Conservation (phyloP, 2,113 vertebrate genomes). For the Trematomus loennbergii region DNA sequence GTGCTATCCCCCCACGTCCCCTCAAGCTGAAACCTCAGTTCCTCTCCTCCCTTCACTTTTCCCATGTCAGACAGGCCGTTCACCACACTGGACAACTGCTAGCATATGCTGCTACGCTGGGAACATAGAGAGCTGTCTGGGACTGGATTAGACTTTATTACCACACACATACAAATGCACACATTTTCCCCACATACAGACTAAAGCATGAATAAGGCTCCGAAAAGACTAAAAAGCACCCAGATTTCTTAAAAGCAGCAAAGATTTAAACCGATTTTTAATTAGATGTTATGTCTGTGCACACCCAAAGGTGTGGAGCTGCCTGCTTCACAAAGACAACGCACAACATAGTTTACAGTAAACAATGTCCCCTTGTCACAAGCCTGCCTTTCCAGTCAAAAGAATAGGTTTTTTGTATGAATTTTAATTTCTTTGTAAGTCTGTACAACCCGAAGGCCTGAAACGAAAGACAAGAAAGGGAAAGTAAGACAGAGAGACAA, state of each 20-base stretch:
- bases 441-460: not conserved
- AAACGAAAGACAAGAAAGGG: not conserved
- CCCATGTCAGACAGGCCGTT: slow-evolving; percentile 54
- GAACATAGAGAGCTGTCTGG: slow-evolving; percentile 16
- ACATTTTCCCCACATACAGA: not conserved
- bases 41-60: slow-evolving; percentile 41
- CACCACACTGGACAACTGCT: slow-evolving; percentile 56
- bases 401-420: not conserved
- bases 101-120: slow-evolving; percentile 56
- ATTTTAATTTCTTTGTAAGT: not conserved
- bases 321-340: not conserved
- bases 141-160: slow-evolving; percentile 16
- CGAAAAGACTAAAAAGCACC: not conserved
- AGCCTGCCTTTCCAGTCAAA: not conserved
- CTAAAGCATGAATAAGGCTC: not conserved
- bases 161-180: slow-evolving; percentile 2
- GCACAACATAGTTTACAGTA: slow-evolving; percentile 17
- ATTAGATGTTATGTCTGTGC: not conserved
- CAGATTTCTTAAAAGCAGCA: not conserved
- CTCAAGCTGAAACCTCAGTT: slow-evolving; percentile 61
- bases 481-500: slow-evolving; percentile 6
- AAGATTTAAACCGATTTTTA: not conserved
- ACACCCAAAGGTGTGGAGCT: not conserved
- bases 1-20: slow-evolving; percentile 64
- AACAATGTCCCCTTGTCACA: slow-evolving; percentile 24